A percentile compares a stretch with the other conserved stretches of the same genome.
Evolutionary conservation across 2,797 vertebrate genomes (phyloP).

Genomic region (Acropternis orthonyx): DNA sequence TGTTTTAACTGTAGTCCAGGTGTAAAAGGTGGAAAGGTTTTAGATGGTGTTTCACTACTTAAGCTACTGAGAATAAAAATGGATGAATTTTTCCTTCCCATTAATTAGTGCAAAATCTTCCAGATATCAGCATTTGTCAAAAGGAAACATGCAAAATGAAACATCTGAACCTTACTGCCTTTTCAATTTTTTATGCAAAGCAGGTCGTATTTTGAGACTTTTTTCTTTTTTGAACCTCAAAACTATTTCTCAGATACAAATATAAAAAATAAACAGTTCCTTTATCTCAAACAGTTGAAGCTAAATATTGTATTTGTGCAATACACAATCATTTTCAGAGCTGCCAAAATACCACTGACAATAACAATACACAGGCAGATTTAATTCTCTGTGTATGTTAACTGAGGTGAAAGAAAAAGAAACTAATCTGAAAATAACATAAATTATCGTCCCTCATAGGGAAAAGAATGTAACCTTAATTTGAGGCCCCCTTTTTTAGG

Average conservation of each 20-base stretch:
- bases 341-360: constrained; percentile 47
- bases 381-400: constrained; percentile 42
- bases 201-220: background rate
- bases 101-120: background rate
- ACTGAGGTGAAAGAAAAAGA: constrained; percentile 31
- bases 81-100: background rate
- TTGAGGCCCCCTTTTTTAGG: background rate
- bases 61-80: background rate
- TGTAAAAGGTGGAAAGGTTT: background rate
- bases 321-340: background rate
- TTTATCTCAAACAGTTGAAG: constrained; percentile 31
- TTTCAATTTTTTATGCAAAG: background rate
- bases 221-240: background rate
- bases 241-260: background rate
- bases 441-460: background rate
- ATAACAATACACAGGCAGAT: constrained; percentile 53
- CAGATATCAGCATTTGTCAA: background rate
- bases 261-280: background rate
- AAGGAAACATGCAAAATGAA: background rate
- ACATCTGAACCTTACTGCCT: background rate
- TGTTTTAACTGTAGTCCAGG: background rate
- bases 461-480: constrained; percentile 48
- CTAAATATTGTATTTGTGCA: constrained; percentile 29
- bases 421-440: constrained; percentile 13
- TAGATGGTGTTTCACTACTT: background rate